Evolutionary conservation across 2,888 invertebrate species (phyloP), one percentile per base, ranked within the genome.

Genomic region (Hydriomena furcata): DNA sequence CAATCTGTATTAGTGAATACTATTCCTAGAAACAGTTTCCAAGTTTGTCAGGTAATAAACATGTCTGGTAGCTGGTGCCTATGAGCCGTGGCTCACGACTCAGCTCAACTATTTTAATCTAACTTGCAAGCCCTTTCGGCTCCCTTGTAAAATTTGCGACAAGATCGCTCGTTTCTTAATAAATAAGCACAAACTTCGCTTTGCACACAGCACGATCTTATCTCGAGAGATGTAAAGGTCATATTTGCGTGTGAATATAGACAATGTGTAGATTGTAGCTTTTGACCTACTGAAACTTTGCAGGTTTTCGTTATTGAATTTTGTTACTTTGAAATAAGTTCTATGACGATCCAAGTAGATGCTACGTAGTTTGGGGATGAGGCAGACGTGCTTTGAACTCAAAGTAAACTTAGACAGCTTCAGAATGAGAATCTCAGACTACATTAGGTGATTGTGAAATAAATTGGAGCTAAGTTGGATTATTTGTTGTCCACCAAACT

Each of bases 21-120:
- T 17, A 17, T 31, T 30, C 7, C 7, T 8, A 44, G 28, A 28
- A 35, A 24, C 12, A 42, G 40, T 34, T 35, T 7, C 8, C n/a
- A 51, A 53, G 30, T 51, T 46, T 37, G 30, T 17, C 11, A 36
- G 34, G 35, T 69, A 62, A 61, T 63, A 64, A 65, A 61, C 64
- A 66, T 56, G 60, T 46, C 54, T 55, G 53, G 48, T 41, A 28
- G 46, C 38, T 38, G 35, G 61, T 71, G 73, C 75, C 75, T 64
- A 70, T 45, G 66, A 63, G 61, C 55, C 59, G 55, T 54, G 58
- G 61, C 52, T 53, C 64, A 47, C 61, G 66, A 70, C 65, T 72
- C 70, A 59, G 65, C 59, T 47, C 66, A 84, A 84, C 84, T 82
- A 83, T 83, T 84, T 83, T 84, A 83, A 84, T 84, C 78, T 79